A percentile compares a stretch with the other conserved stretches of the same genome.
phyloP scores from a whole-genome alignment of 2,888 invertebrate genomes.

The Ganaspis brasiliensis region DNA sequence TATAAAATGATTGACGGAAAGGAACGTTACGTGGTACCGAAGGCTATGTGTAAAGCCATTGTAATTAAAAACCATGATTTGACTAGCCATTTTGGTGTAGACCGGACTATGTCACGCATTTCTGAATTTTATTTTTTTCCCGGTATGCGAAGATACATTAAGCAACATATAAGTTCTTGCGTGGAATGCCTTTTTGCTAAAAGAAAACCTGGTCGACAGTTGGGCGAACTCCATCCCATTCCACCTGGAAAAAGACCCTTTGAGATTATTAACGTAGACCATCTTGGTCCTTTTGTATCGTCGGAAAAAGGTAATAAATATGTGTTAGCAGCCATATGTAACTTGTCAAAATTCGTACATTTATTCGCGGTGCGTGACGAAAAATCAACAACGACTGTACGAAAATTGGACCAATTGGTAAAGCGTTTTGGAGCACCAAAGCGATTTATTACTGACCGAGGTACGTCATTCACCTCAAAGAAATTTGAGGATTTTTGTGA shows the following conservation, averaged over 20 bases:
- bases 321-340: constrained; percentile 42
- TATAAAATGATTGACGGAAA: constrained; percentile 42
- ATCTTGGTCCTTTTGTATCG: constrained; percentile 55
- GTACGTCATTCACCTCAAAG: constrained; percentile 55
- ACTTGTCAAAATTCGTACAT: constrained; percentile 56
- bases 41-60: constrained; percentile 52
- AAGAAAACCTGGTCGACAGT: constrained; percentile 53
- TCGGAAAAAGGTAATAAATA: constrained; percentile 19
- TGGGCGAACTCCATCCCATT: constrained; percentile 59
- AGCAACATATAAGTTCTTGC: constrained; percentile 60
- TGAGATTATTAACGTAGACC: constrained; percentile 54
- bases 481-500: constrained; percentile 53
- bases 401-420: constrained; percentile 56
- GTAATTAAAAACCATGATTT: constrained; percentile 53
- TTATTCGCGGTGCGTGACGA: constrained; percentile 52
- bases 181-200: constrained; percentile 58
- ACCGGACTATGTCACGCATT: constrained; percentile 47
- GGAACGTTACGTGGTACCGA: constrained; percentile 51
- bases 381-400: constrained; percentile 44
- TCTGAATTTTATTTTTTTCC: constrained; percentile 61
- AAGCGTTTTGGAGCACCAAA: constrained; percentile 58
- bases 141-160: constrained; percentile 48
- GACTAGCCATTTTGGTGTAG: constrained; percentile 52
- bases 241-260: constrained; percentile 57
- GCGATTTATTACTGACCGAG: constrained; percentile 61